Conservation (phyloP, 2,888 invertebrate species). For the Ennomos quercinarius region DNA sequence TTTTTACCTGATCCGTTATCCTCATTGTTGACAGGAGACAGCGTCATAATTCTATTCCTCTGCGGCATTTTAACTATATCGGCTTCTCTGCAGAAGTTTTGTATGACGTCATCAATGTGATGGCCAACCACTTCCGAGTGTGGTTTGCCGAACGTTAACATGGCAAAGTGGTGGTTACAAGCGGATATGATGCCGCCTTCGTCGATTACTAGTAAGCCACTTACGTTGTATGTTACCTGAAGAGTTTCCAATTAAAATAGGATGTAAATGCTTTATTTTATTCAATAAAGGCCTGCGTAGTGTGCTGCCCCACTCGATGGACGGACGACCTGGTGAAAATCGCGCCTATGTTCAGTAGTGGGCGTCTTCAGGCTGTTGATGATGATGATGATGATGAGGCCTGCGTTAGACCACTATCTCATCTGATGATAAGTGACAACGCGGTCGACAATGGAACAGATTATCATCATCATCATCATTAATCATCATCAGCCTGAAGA, state of each 20-base stretch:
- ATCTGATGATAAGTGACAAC: no score
- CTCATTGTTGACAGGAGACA: constrained; percentile 84
- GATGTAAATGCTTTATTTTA: no score
- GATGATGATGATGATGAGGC: no score
- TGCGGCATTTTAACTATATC: constrained; percentile 75
- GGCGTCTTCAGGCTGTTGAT: no score
- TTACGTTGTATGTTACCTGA: constrained; percentile 87
- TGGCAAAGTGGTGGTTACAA: constrained; percentile 88
- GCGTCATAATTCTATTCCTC: constrained; percentile 80
- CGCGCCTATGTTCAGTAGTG: no score
- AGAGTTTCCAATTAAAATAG: not conserved
- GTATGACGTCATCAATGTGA: constrained; percentile 84
- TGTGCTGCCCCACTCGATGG: no score
- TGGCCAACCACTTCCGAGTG: constrained; percentile 86
- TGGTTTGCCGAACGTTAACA: constrained; percentile 87
- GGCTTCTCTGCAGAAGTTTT: constrained; percentile 86
- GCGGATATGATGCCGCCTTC: constrained; percentile 87
- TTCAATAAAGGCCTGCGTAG: no score
- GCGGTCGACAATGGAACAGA: no score
- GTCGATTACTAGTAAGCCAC: constrained; percentile 87
- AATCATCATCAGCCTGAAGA: no score
- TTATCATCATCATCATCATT: no score
- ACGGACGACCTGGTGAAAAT: no score
- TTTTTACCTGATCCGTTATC: constrained; percentile 70
- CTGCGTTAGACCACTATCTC: no score